Conservation (phyloP, 2,797 vertebrate genomes). For the Melanogrammus aeglefinus region DNA sequence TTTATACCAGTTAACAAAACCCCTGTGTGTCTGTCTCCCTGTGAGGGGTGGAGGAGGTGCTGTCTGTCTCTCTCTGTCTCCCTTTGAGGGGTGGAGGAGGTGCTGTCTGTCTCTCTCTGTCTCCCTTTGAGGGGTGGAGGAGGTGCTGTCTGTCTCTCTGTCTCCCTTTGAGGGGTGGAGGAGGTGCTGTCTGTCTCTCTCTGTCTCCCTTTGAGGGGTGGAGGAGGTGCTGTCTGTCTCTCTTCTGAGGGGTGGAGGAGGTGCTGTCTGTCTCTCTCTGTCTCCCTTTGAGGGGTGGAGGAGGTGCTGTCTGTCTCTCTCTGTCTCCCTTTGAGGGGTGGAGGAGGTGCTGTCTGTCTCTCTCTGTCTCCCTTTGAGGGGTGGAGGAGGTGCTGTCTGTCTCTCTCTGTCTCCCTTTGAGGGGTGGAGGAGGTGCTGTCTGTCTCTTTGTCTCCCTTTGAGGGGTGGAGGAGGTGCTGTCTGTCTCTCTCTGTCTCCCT, state of each 20-base stretch:
- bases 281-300: not conserved
- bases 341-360: not conserved
- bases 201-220: slow-evolving; percentile 7
- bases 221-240: not conserved
- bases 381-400: not conserved
- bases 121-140: slow-evolving; percentile 4
- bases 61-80: slow-evolving; percentile 5
- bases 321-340: not conserved
- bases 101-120: not conserved
- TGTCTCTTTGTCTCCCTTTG: not conserved
- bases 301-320: not conserved
- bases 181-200: not conserved
- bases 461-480: too few relatives aligned
- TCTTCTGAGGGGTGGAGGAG: not conserved
- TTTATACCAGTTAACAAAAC: slow-evolving; percentile 55
- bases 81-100: too few relatives aligned
- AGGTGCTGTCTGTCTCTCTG: not conserved
- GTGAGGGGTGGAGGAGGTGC: not conserved
- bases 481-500: slow-evolving; percentile 15
- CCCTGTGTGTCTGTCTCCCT: not conserved
- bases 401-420: slow-evolving; percentile 9
- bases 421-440: not conserved
- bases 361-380: not conserved
- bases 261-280: not conserved
- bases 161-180: slow-evolving; percentile 4